A percentile compares a stretch with the other conserved stretches of the same genome.
phyloP scores from a whole-genome alignment of 2,797 vertebrate species.

The Melanogrammus aeglefinus region DNA sequence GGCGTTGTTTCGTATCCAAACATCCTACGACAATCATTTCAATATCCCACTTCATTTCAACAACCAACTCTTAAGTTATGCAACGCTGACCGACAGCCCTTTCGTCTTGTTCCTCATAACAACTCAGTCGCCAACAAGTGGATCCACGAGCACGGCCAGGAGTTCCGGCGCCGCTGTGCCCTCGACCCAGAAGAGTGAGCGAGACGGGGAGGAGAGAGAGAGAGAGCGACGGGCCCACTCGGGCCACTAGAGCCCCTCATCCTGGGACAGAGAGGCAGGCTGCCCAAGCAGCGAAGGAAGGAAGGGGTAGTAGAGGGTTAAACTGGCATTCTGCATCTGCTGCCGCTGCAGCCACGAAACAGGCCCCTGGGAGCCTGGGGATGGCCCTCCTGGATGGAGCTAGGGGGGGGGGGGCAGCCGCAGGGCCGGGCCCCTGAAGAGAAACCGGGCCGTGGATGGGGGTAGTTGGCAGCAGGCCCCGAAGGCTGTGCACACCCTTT shows the following conservation, averaged over 20 bases:
- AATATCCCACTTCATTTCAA: background rate
- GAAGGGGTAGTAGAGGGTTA: constrained; percentile 29
- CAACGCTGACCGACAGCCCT: background rate
- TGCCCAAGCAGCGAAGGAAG: constrained; percentile 29
- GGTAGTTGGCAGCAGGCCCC: constrained; percentile 48
- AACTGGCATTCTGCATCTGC: constrained; percentile 38
- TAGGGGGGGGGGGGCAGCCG: constrained; percentile 24
- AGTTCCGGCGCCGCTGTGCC: constrained; percentile 84
- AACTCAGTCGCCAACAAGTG: constrained; percentile 93
- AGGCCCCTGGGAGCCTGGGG: constrained; percentile 14
- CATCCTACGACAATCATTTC: background rate
- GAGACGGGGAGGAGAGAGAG: constrained; percentile 8
- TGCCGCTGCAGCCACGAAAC: background rate
- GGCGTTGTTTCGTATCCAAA: background rate
- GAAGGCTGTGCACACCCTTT: constrained; percentile 41
- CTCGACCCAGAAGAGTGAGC: constrained; percentile 77
- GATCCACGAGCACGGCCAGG: constrained; percentile 92
- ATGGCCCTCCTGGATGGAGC: constrained; percentile 36
- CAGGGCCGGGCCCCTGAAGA: background rate
- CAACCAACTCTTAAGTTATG: background rate
- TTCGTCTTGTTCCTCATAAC: constrained; percentile 8
- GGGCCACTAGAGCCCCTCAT: constrained; percentile 52
- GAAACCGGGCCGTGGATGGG: background rate
- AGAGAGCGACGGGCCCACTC: constrained; percentile 41
- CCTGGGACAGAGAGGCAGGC: constrained; percentile 48